Conservation (phyloP, 2,113 vertebrate species). For the Mugil cephalus region DNA sequence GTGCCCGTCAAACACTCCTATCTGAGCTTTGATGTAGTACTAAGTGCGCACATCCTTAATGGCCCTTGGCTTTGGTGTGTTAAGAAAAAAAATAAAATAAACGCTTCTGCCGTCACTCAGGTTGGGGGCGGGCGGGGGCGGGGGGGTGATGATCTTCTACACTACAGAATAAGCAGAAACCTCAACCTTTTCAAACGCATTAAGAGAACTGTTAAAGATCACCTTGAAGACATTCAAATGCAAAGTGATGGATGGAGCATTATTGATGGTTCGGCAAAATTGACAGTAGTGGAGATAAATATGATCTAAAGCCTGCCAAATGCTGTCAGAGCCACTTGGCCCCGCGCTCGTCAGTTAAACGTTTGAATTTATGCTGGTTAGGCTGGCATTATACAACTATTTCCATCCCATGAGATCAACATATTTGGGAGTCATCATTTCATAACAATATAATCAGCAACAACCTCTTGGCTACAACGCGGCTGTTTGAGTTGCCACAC, state of each 20-base stretch:
- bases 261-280: slow-evolving; percentile 57
- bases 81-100: slow-evolving; percentile 35
- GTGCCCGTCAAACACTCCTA: slow-evolving; percentile 65
- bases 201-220: slow-evolving; percentile 56
- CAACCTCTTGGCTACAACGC: not conserved
- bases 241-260: slow-evolving; percentile 45
- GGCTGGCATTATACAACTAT: slow-evolving; percentile 65
- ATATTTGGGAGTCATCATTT: slow-evolving; percentile 35
- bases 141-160: slow-evolving; percentile 18
- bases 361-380: slow-evolving; percentile 66
- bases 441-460: slow-evolving; percentile 27
- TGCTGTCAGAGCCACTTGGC: slow-evolving; percentile 70
- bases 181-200: slow-evolving; percentile 39
- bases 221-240: slow-evolving; percentile 67
- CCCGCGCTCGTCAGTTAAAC: slow-evolving; percentile 61
- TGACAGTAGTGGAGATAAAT: slow-evolving; percentile 69
- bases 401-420: slow-evolving; percentile 59
- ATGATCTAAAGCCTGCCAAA: slow-evolving; percentile 60
- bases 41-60: slow-evolving; percentile 50
- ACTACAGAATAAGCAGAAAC: slow-evolving; percentile 2
- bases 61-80: slow-evolving; percentile 42
- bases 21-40: slow-evolving; percentile 62
- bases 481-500: slow-evolving; percentile 2
- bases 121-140: slow-evolving; percentile 9
- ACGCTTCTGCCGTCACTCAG: slow-evolving; percentile 13